phyloP scores from a whole-genome alignment of 2,888 invertebrate genomes.

The Lepidochrysops patricia region DNA sequence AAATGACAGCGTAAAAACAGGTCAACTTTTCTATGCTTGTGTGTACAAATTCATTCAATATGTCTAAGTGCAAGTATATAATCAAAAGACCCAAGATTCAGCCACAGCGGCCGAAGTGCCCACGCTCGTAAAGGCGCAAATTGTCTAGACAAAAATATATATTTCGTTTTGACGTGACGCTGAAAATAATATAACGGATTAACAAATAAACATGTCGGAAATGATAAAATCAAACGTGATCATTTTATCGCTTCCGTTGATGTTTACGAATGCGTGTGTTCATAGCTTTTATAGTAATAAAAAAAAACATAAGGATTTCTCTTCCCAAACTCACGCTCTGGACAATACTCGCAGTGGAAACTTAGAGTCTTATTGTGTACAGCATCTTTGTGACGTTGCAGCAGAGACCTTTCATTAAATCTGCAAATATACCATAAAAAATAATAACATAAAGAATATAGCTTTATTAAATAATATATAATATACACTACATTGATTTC shows the following conservation, averaged over 20 bases:
- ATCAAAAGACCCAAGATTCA: too few species aligned
- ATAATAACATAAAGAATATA: background rate
- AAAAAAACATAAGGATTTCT: constrained; percentile 15
- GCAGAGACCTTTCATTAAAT: constrained; percentile 34
- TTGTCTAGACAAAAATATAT: too few species aligned
- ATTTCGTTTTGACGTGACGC: too few species aligned
- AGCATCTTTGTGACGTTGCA: constrained; percentile 36
- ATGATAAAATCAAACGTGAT: background rate
- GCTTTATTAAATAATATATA: too few species aligned
- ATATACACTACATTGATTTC: too few species aligned
- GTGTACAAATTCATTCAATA: too few species aligned
- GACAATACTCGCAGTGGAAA: constrained; percentile 49
- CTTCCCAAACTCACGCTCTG: constrained; percentile 49
- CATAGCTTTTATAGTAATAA: constrained; percentile 43
- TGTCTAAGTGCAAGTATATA: too few species aligned
- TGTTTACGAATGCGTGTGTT: constrained; percentile 40
- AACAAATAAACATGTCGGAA: background rate
- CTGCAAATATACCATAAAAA: constrained; percentile 28
- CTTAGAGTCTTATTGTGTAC: constrained; percentile 36
- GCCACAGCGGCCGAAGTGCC: too few species aligned
- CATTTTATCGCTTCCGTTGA: background rate
- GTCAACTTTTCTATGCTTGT: too few species aligned
- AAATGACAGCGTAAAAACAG: too few species aligned
- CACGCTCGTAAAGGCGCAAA: too few species aligned
- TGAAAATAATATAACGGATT: background rate